Evolutionary conservation across 64 coral and sea anemone genomes (phyloP).

Genomic region (Montipora foliosa): DNA sequence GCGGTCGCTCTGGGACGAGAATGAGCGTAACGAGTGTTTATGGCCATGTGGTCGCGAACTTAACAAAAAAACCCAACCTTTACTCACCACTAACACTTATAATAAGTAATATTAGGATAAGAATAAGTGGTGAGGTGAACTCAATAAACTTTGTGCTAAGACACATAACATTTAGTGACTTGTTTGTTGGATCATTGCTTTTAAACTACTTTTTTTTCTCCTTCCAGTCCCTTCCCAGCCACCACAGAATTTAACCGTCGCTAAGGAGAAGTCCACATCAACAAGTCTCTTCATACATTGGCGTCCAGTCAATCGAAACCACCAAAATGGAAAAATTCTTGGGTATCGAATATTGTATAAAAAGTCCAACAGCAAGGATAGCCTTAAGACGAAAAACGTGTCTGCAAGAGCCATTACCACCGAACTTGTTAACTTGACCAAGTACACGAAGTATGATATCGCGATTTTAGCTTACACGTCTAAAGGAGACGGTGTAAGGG

Average conservation of each 20-base stretch:
- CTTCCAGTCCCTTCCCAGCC: conserved; percentile 73
- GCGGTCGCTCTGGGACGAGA: no score
- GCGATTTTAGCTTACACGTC: conserved; percentile 75
- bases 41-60: no score
- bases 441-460: conserved; percentile 86
- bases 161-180: no score
- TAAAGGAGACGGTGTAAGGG: conserved; percentile 73
- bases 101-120: no score
- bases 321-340: conserved; percentile 75
- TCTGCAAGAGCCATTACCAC: conserved; percentile 21
- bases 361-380: conserved; percentile 12
- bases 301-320: conserved; percentile 66
- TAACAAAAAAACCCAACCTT: no score
- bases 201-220: neutral
- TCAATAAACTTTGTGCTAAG: no score
- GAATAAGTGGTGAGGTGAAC: no score
- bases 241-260: conserved; percentile 52
- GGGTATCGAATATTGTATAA: conserved; percentile 88
- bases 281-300: conserved; percentile 78
- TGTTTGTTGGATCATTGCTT: no score
- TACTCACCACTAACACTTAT: no score
- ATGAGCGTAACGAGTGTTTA: no score
- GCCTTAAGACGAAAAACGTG: conserved; percentile 10
- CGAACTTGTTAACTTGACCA: conserved; percentile 65
- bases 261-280: conserved; percentile 68